A percentile compares a stretch with the other conserved stretches of the same genome.
Evolutionary conservation across 2,113 vertebrate species (phyloP).

Genomic region (Bolborhynchus lineola): DNA sequence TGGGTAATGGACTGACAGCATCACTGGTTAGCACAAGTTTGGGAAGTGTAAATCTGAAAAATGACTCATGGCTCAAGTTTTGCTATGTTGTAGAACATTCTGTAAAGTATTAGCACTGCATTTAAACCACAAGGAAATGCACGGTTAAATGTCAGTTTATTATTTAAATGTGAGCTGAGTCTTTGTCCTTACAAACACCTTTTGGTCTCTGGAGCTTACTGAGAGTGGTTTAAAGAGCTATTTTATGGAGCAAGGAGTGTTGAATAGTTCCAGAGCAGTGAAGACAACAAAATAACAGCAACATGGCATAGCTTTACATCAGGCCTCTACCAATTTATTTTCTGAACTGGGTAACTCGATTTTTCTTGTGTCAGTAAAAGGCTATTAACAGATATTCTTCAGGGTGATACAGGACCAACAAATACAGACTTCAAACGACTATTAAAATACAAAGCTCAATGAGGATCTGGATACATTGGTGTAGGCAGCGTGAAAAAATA

Average conservation of each 20-base stretch:
- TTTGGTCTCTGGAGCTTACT: not conserved
- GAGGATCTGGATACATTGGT: not conserved
- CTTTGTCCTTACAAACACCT: not conserved
- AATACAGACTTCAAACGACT: not conserved
- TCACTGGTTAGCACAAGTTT: not conserved
- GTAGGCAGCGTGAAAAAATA: not conserved
- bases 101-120: not conserved
- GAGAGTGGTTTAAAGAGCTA: not conserved
- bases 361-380: not conserved
- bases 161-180: not conserved
- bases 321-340: not conserved
- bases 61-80: not conserved
- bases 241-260: not conserved
- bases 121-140: slow-evolving; percentile 17
- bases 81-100: not conserved
- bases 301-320: not conserved
- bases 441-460: not conserved
- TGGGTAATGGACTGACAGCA: not conserved
- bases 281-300: not conserved
- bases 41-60: not conserved
- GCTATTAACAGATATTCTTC: not conserved
- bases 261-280: not conserved
- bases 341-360: not conserved
- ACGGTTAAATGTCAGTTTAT: not conserved
- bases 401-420: not conserved